phyloP scores from a whole-genome alignment of 92 coral and sea anemone species.

The Paragorgia papillata region DNA sequence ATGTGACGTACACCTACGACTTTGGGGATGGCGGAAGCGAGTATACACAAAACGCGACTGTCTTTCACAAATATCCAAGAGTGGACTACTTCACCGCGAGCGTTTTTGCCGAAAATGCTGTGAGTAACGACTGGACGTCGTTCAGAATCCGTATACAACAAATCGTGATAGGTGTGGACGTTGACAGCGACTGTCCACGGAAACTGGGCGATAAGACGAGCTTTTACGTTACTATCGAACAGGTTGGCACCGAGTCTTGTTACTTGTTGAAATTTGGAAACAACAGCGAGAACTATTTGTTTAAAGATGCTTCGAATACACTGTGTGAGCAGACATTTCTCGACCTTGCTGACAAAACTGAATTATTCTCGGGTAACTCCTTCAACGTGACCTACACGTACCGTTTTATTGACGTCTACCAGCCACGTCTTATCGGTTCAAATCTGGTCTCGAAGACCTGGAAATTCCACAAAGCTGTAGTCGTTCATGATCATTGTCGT shows the following conservation, averaged over 20 bases:
- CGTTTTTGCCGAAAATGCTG: conserved; percentile 69
- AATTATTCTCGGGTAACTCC: background rate
- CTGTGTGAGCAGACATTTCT: conserved; percentile 3
- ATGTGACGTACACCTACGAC: conserved; percentile 58
- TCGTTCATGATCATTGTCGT: conserved; percentile 1
- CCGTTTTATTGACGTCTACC: conserved; percentile 19
- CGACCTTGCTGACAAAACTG: background rate
- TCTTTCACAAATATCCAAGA: conserved; percentile 24
- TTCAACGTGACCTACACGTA: conserved; percentile 3
- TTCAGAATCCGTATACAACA: conserved; percentile 46
- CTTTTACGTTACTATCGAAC: conserved; percentile 54
- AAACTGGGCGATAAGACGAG: conserved; percentile 36
- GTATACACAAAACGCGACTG: conserved; percentile 44
- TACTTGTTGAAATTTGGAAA: conserved; percentile 73
- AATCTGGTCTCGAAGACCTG: conserved; percentile 16
- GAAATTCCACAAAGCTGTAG: conserved; percentile 33
- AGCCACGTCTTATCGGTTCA: conserved; percentile 37
- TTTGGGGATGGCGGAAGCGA: conserved; percentile 65
- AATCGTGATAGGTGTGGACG: conserved; percentile 64
- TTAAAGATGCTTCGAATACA: background rate
- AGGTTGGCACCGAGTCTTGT: conserved; percentile 74
- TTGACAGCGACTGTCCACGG: conserved; percentile 69
- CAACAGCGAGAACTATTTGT: conserved; percentile 40
- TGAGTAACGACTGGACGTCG: conserved; percentile 50
- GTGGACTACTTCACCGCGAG: conserved; percentile 44